Evolutionary conservation across 2,797 vertebrate genomes (phyloP), one percentile per base, ranked within the genome.

Genomic region (Glossophaga mutica): DNA sequence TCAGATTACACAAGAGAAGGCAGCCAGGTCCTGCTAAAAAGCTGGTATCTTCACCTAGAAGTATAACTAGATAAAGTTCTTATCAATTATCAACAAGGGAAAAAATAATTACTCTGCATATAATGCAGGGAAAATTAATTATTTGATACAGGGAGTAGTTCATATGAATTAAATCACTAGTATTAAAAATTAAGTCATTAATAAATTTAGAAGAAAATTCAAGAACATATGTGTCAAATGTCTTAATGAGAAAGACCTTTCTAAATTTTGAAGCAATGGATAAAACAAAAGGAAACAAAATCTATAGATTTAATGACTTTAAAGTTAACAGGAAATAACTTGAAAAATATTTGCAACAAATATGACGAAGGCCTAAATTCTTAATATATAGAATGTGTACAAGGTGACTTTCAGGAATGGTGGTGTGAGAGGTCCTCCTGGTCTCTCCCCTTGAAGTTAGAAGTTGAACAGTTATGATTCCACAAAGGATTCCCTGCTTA

Each of bases 251-350:
- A 94, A 55, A 83, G 42, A 87, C 21, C 37, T 91, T 90, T 76
- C 55, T 87, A 92, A 78, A 68, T 85, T 86, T 84, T 87, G 85
- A 95, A 71, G 34, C 52, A 85, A 32, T 46, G 11, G 85, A 81
- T 78, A 15, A 88, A 94, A 78, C 57, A 79, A 76, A 37, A 42
- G 5, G 34, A 2, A 29, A 39, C 48, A 18, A 74, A 50, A 44
- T 29, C 18, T 74, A 1, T 62, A 77, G 59, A 87, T 87, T 65
- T 70, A 62, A 73, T 65, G 18, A 52, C 57, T 82, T 90, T 44
- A 94, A 37, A 87, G 24, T 87, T 90, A 78, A 91, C 7, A 67
- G 39, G 32, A 87, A 70, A 82, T 79, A 84, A 76, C 21, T 55
- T 81, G 22, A 42, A 87, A 95, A 91, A 29, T 67, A 91, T 62